Evolutionary conservation across 1,140 invertebrate genomes (phyloP).

Genomic region (Caenorhabditis briggsae): DNA sequence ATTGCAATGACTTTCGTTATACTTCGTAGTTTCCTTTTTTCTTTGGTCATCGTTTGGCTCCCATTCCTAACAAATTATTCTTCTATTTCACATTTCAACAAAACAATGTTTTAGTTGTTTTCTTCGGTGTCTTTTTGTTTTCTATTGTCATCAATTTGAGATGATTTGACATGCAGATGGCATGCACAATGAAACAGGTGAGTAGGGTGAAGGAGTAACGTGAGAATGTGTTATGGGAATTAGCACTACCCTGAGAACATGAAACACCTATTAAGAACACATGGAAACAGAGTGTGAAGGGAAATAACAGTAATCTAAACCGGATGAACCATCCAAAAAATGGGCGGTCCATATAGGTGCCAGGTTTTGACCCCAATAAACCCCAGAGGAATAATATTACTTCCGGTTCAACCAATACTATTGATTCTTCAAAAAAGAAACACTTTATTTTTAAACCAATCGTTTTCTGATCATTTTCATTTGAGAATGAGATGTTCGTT

Average conservation of each 20-base stretch:
- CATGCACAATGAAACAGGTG: not conserved
- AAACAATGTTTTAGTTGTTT: not conserved
- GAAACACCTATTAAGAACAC: not conserved
- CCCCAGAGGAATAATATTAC: too few relatives aligned
- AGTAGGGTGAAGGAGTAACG: not conserved
- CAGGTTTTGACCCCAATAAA: too few relatives aligned
- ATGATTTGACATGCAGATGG: not conserved
- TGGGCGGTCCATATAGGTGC: too few relatives aligned
- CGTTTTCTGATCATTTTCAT: too few relatives aligned
- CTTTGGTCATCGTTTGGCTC: not conserved
- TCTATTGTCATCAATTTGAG: not conserved
- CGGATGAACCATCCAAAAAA: too few relatives aligned
- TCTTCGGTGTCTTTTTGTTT: not conserved
- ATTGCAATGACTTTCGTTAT: not conserved
- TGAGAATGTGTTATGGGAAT: constrained; percentile 15
- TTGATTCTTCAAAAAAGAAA: too few relatives aligned
- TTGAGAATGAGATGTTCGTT: too few relatives aligned
- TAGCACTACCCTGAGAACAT: not conserved
- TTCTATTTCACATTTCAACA: not conserved
- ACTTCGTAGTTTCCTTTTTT: not conserved
- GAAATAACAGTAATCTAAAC: not conserved
- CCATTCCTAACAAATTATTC: not conserved
- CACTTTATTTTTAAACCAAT: too few relatives aligned
- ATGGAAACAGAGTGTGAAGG: not conserved
- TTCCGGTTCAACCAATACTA: too few relatives aligned